phyloP scores from a whole-genome alignment of 2,888 invertebrate genomes.

The Gryllus longicercus region DNA sequence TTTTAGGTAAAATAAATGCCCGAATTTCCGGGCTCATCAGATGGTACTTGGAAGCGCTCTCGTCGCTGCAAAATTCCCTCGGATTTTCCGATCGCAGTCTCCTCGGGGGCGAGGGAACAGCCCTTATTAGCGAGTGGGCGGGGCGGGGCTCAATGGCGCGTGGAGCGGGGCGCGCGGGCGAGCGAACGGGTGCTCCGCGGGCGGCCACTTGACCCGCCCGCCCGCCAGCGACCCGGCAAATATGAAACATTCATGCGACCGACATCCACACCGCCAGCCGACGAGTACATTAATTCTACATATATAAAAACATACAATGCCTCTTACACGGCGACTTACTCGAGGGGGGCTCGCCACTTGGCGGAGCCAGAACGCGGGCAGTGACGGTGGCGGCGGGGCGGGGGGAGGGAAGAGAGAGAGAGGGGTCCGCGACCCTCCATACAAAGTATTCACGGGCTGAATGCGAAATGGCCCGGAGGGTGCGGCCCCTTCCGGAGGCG shows the following conservation, averaged over 20 bases:
- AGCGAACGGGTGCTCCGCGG: neutral
- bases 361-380: neutral
- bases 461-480: slow-evolving; percentile 6
- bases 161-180: no score
- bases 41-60: no score
- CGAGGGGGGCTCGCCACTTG: neutral
- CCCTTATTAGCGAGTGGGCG: no score
- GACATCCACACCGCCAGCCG: neutral
- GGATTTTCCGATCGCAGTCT: no score
- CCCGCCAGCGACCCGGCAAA: neutral
- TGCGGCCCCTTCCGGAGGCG: neutral
- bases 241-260: neutral
- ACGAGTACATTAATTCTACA: neutral
- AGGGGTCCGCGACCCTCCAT: neutral
- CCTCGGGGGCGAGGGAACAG: no score
- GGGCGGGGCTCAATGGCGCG: no score
- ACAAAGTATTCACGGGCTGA: neutral
- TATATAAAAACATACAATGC: slow-evolving; percentile 3
- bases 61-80: no score
- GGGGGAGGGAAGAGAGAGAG: neutral
- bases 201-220: neutral
- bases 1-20: no score
- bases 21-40: no score
- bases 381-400: neutral
- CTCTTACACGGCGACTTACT: neutral